A percentile compares a stretch with the other conserved stretches of the same genome.
Evolutionary conservation across 2,888 invertebrate species (phyloP).

Genomic region (Entomobrya proxima): DNA sequence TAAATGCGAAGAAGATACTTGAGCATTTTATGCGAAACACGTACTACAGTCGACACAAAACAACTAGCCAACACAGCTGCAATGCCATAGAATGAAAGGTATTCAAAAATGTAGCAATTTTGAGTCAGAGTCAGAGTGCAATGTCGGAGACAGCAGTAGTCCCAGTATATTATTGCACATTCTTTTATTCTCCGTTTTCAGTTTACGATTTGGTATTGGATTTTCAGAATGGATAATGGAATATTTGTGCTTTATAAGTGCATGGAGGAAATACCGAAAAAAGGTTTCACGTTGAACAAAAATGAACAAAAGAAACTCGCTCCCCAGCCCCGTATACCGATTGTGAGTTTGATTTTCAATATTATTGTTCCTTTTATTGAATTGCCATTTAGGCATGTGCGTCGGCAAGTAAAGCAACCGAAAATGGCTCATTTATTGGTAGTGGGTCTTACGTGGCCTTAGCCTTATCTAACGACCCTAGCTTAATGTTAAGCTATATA

Average conservation of each 20-base stretch:
- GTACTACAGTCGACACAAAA: not conserved
- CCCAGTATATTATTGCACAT: conserved; percentile 24
- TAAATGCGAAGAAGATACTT: conserved; percentile 11
- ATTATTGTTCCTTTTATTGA: conserved; percentile 3
- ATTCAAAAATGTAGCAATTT: conserved; percentile 21
- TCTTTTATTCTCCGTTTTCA: conserved; percentile 12
- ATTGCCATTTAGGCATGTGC: not conserved
- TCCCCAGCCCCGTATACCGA: too few species aligned
- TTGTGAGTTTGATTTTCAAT: conserved; percentile 17
- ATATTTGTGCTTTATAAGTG: not conserved
- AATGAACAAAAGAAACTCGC: not conserved
- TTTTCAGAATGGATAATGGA: conserved; percentile 29
- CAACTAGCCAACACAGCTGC: not conserved
- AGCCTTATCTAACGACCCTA: not conserved
- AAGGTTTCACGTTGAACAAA: not conserved
- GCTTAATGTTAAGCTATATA: not conserved
- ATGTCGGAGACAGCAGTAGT: conserved; percentile 5
- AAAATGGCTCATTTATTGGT: conserved; percentile 15
- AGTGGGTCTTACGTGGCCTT: not conserved
- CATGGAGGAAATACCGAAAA: not conserved
- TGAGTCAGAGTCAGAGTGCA: conserved; percentile 28
- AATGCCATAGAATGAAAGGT: conserved; percentile 8
- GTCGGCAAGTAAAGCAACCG: not conserved
- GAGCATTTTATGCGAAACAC: not conserved
- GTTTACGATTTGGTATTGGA: conserved; percentile 14